These are phyloP conservation scores for Murina feae DNA, from an alignment of 2,113 vertebrate species.

Conservation along the genomic window DNA sequence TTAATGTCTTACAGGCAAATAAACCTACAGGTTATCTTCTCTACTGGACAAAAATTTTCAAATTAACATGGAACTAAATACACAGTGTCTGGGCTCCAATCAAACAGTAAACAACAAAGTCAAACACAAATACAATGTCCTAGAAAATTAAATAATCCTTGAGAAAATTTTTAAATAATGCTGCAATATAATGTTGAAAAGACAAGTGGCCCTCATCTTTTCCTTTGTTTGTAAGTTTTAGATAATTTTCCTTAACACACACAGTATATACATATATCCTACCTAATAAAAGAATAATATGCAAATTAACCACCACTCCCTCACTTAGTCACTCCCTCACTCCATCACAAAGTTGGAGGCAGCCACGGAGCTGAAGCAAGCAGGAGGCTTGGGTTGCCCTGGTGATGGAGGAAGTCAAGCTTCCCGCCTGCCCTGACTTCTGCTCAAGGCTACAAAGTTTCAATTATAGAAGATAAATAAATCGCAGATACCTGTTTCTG, in stretches of 20 bases:
- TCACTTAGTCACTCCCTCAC: no score
- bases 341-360: no score
- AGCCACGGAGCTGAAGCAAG: no score
- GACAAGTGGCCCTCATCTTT: neutral
- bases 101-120: neutral
- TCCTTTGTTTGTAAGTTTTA: neutral
- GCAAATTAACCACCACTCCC: no score
- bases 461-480: no score
- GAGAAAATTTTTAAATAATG: neutral
- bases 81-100: neutral
- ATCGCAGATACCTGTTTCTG: no score
- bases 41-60: neutral
- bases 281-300: no score
- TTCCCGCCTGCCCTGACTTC: no score
- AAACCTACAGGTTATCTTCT: neutral
- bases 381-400: no score
- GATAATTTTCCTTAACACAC: neutral
- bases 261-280: no score
- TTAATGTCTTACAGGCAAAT: neutral
- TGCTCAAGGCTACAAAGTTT: no score
- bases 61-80: neutral
- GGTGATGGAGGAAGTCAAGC: no score
- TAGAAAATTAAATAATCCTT: neutral
- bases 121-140: neutral
- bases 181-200: neutral